Conservation (phyloP, 2,888 invertebrate species). For the Seira ritae region DNA sequence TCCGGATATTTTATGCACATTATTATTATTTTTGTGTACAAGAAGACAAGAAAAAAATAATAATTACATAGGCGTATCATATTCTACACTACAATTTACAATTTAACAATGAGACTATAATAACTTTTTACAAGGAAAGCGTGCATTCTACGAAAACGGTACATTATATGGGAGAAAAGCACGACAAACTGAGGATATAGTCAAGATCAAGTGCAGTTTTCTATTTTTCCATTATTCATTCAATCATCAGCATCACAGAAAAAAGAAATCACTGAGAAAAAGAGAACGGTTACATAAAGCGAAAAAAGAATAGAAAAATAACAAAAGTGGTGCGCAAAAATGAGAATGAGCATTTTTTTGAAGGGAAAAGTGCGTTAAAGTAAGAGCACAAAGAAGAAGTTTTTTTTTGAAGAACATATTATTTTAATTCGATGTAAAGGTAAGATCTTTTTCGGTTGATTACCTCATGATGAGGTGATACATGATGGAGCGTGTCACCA, state of each 20-base stretch:
- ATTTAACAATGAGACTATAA: slow-evolving; percentile 1
- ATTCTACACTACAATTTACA: not conserved
- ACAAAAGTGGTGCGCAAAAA: not conserved
- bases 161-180: not conserved
- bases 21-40: not conserved
- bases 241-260: too few species aligned
- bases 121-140: slow-evolving; percentile 9
- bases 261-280: too few species aligned
- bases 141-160: not conserved
- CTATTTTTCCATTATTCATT: too few species aligned
- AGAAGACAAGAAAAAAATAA: not conserved
- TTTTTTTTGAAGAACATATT: not conserved
- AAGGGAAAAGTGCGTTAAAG: not conserved
- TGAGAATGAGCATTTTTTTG: not conserved
- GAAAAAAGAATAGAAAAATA: not conserved
- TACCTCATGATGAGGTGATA: slow-evolving; percentile 77
- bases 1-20: slow-evolving; percentile 3
- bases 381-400: not conserved
- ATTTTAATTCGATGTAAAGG: slow-evolving; percentile 3
- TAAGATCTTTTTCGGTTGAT: slow-evolving; percentile 46
- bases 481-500: slow-evolving; percentile 74
- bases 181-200: not conserved
- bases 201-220: too few species aligned
- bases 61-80: slow-evolving; percentile 14
- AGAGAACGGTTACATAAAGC: too few species aligned